Conservation (phyloP, 2,888 invertebrate species). For the Zonitis immaculata region DNA sequence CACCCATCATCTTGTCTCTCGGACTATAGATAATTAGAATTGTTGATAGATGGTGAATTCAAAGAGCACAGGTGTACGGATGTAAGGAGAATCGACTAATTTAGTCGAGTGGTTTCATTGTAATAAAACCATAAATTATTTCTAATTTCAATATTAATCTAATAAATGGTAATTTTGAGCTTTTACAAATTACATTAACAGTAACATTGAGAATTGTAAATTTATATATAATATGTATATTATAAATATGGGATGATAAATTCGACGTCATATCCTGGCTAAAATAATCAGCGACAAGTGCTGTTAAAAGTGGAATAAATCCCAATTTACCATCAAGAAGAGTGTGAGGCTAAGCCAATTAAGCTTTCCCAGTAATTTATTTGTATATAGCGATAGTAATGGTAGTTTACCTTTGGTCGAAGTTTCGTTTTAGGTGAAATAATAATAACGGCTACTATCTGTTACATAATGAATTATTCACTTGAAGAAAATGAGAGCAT, state of each 20-base stretch:
- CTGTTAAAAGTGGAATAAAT: conserved; percentile 42
- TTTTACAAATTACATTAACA: conserved; percentile 26
- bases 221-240: too few relatives aligned
- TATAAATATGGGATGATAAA: too few relatives aligned
- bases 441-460: conserved; percentile 44
- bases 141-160: too few relatives aligned
- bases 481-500: conserved; percentile 34
- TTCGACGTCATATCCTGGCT: conserved; percentile 30
- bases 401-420: conserved; percentile 33
- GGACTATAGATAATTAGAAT: too few relatives aligned
- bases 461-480: conserved; percentile 44
- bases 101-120: too few relatives aligned
- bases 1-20: too few relatives aligned
- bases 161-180: background rate
- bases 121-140: too few relatives aligned
- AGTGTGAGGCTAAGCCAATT: conserved; percentile 37
- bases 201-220: conserved; percentile 30
- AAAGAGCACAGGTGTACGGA: too few relatives aligned
- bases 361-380: conserved; percentile 22
- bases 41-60: too few relatives aligned
- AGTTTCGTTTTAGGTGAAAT: conserved; percentile 38
- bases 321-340: conserved; percentile 35
- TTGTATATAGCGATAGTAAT: background rate
- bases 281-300: conserved; percentile 42
- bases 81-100: too few relatives aligned